Evolutionary conservation across 1,140 invertebrate genomes (phyloP), one percentile per base, ranked within the genome.

Genomic region (Phymastichus coffea): DNA sequence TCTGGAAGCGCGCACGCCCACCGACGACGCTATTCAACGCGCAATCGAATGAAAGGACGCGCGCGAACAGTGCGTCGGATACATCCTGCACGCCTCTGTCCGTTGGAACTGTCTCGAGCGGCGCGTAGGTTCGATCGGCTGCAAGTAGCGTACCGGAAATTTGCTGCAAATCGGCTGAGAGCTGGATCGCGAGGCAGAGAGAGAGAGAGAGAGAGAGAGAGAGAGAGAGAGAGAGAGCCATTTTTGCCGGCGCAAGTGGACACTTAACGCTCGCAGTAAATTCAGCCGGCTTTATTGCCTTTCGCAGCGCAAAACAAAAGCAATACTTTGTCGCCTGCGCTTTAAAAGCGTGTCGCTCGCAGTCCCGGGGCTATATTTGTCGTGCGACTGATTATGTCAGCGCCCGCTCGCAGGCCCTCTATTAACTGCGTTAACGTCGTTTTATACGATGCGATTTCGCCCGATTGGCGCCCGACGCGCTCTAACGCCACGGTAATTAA

Each of bases 1-100:
- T n/a, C n/a, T n/a, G n/a, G n/a, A n/a, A 55, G 61, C 65, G 55
- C 55, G 63, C 61, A 33, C 52, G 57, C 51, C 63, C 43, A 46
- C 57, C 66, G 57, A 49, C 63, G 52, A 59, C 55, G 40, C 57
- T 22, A 57, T 57, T 57, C 55, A 57, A 41, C 33, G 33, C 54
- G 22, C 9, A 56, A 47, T 56, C 54, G 17, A 55, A 55, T 55
- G 23, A 55, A 44, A 55, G 26, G 10, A 10, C n/a, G 7, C 6
- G 33, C 19, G 47, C n/a, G n/a, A n/a, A n/a, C n/a, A n/a, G n/a
- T n/a, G n/a, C n/a, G n/a, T n/a, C n/a, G n/a, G n/a, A n/a, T n/a
- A n/a, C n/a, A n/a, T n/a, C n/a, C n/a, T n/a, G n/a, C n/a, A n/a
- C n/a, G n/a, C n/a, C n/a, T n/a, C n/a, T n/a, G n/a, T n/a, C n/a